phyloP scores from a whole-genome alignment of 2,888 invertebrate species.

The Minunthozetes semirufus region DNA sequence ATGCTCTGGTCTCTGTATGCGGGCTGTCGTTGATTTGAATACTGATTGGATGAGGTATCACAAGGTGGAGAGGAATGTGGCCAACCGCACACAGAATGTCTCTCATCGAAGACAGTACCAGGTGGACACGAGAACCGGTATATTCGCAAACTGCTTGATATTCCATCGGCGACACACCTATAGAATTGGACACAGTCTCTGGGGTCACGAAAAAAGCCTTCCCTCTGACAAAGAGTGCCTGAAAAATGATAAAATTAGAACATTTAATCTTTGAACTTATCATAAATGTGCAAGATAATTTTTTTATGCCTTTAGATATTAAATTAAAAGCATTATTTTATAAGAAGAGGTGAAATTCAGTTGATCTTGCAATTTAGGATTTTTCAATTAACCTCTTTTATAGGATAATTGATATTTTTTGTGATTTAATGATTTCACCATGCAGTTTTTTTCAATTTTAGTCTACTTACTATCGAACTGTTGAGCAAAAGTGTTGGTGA shows the following conservation, averaged over 20 bases:
- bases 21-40: neutral
- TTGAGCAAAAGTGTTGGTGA: neutral
- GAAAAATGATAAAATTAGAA: neutral
- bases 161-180: conserved; percentile 57
- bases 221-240: conserved; percentile 38
- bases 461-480: conserved; percentile 2
- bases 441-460: too few relatives aligned
- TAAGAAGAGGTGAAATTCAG: too few relatives aligned
- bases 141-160: conserved; percentile 62
- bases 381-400: neutral
- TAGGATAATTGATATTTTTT: neutral
- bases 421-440: neutral
- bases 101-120: conserved; percentile 64
- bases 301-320: neutral
- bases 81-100: conserved; percentile 61
- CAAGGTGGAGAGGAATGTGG: conserved; percentile 67
- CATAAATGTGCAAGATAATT: neutral
- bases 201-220: conserved; percentile 42
- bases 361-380: too few relatives aligned
- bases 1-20: neutral
- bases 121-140: conserved; percentile 74
- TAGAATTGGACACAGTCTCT: conserved; percentile 57
- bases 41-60: conserved; percentile 53
- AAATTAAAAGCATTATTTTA: neutral
- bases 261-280: neutral